Conservation (phyloP, 2,797 vertebrate genomes). For the Macropus fuliginosus region DNA sequence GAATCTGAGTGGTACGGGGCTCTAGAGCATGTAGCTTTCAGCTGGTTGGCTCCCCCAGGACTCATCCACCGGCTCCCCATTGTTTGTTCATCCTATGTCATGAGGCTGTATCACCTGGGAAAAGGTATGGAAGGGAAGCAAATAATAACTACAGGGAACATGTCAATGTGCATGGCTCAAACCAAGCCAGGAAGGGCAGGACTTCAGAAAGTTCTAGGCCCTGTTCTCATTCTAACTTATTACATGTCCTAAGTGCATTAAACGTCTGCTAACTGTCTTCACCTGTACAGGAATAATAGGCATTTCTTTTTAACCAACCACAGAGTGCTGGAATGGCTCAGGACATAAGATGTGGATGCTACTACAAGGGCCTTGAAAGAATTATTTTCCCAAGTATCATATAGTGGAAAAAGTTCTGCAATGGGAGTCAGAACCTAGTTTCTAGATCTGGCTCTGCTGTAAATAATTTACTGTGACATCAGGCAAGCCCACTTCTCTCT, state of each 20-base stretch:
- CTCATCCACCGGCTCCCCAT: constrained; percentile 31
- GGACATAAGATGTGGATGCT: background rate
- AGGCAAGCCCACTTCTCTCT: background rate
- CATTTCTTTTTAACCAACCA: background rate
- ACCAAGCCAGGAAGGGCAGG: background rate
- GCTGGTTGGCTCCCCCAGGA: constrained; percentile 18
- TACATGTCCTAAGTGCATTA: background rate
- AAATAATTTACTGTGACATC: background rate
- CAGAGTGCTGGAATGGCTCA: background rate
- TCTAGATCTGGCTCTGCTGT: background rate
- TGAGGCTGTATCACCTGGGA: background rate
- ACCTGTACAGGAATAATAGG: background rate
- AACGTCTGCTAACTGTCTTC: constrained; percentile 4
- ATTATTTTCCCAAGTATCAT: constrained; percentile 34
- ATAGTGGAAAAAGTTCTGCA: constrained; percentile 19
- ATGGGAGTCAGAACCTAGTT: background rate
- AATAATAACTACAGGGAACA: background rate
- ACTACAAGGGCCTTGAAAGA: constrained; percentile 22
- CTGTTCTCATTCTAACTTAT: constrained; percentile 15
- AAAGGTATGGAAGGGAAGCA: constrained; percentile 42
- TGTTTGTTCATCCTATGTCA: constrained; percentile 74
- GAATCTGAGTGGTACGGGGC: constrained; percentile 28
- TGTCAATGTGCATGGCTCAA: background rate
- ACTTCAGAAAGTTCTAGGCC: background rate
- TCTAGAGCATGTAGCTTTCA: background rate